Evolutionary conservation across 2,888 invertebrate species (phyloP).

Genomic region (Ophion slaviceki): DNA sequence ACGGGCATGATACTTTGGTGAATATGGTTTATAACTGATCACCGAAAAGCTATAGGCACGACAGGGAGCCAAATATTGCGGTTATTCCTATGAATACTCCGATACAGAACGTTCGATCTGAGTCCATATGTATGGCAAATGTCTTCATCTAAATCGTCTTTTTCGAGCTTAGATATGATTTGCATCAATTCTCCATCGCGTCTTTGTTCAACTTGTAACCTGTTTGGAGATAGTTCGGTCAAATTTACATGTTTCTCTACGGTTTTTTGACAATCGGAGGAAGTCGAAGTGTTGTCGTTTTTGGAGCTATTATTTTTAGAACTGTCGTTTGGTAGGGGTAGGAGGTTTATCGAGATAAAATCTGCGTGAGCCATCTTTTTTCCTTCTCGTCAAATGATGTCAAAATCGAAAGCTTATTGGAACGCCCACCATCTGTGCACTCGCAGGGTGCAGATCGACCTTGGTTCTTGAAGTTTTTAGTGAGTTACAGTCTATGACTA

Average conservation of each 20-base stretch:
- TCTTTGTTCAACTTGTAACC: conserved; percentile 35
- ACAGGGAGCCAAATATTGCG: neutral
- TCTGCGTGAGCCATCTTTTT: conserved; percentile 40
- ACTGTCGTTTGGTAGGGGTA: neutral
- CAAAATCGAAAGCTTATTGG: conserved; percentile 39
- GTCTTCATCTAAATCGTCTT: neutral
- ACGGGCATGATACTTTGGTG: conserved; percentile 37
- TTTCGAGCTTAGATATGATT: conserved; percentile 4
- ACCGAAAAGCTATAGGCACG: conserved; percentile 37
- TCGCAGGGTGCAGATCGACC: conserved; percentile 28
- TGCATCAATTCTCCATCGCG: neutral
- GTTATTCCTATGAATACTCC: conserved; percentile 41
- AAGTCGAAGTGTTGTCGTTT: neutral
- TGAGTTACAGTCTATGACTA: conserved; percentile 36
- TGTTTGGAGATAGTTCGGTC: conserved; percentile 20
- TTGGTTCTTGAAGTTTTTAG: conserved; percentile 39
- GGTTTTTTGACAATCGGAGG: neutral
- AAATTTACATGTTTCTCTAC: conserved; percentile 9
- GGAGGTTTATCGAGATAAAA: conserved; percentile 39
- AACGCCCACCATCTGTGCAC: conserved; percentile 54
- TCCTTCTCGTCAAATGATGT: conserved; percentile 43
- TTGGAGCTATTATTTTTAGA: no score
- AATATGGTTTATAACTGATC: conserved; percentile 48
- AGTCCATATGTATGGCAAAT: conserved; percentile 22
- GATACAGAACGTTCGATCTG: conserved; percentile 16